Base-by-base conservation (phyloP, 2,797 vertebrate species). In the Atherinosoma microstoma region DNA sequence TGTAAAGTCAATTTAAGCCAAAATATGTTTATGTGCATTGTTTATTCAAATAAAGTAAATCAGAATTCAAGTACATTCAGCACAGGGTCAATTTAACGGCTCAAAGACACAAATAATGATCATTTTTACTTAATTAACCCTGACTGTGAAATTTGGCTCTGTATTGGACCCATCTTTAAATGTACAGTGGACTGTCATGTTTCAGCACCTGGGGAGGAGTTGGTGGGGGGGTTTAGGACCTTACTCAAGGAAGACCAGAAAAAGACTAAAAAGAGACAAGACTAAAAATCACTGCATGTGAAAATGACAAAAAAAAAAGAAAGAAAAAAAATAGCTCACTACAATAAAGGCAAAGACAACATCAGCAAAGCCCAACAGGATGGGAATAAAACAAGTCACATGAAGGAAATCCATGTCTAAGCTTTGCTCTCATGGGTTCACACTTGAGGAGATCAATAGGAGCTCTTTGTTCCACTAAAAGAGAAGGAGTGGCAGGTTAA, bases 401-500 rank as follows among this genome's bases (percentile, higher is more conserved):
- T 73, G 8, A 51, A 58, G 1, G 57, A 58, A 69, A 38, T 61
- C 16, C 32, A 59, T 47, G 60, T 53, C 10, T 63, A 65, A 70
- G 45, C 35, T 57, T 66, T 54, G 24, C n/a, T 64, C 15, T 30
- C 15, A 4, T 20, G 29, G 20, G 69, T 70, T 69, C 38, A 70
- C 47, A 53, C 58, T 67, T 30, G 58, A 68, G 35, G 58, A 67
- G 64, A 84, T 83, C 35, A 0, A 83, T 84, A 40, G 0, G n/a
- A 80, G 57, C 11, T 61, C 64, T 74, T 75, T 88, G 70, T 73
- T 76, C 67, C 45, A 22, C 63, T 29, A 58, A 58, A 35, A 58
- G 63, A 71, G 24, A 62, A 32, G 13, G 11, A n/a, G 74, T 29
- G 30, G 64, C 5, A 24, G 30, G 30, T 79, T 75, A 73, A 70